These are phyloP conservation scores for Idaea dimidiata DNA, from an alignment of 2,888 invertebrate genomes.

Conservation along the genomic window DNA sequence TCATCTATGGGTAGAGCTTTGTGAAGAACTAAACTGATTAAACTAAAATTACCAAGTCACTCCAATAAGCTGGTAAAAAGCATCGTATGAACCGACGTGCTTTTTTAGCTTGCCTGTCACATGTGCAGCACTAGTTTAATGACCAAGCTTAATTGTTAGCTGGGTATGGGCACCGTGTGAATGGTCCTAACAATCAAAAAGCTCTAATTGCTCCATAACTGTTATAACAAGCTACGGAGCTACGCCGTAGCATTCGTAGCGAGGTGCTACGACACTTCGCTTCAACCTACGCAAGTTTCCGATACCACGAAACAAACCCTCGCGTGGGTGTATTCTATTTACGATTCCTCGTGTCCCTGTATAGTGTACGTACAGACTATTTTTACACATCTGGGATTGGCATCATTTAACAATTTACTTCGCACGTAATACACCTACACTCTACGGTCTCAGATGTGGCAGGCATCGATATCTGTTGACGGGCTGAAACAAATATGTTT, in stretches of 20 bases:
- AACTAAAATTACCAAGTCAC: too few relatives aligned
- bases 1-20: too few relatives aligned
- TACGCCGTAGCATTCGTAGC: conserved; percentile 20
- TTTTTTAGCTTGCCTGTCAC: too few relatives aligned
- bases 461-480: neutral
- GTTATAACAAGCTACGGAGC: conserved; percentile 1
- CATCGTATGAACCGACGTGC: too few relatives aligned
- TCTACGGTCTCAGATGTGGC: neutral
- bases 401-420: neutral
- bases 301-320: conserved; percentile 23
- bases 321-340: conserved; percentile 22
- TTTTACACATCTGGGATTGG: neutral
- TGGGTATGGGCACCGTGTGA: too few relatives aligned
- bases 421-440: neutral
- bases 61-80: too few relatives aligned
- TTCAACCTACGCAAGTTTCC: conserved; percentile 20
- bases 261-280: conserved; percentile 9
- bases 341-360: conserved; percentile 10
- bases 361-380: conserved; percentile 18
- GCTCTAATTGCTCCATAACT: too few relatives aligned
- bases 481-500: neutral
- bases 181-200: too few relatives aligned
- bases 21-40: too few relatives aligned
- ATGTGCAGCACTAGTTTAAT: too few relatives aligned
- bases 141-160: too few relatives aligned